Conservation (phyloP, 2,888 invertebrate genomes). For the Erebia aethiops region DNA sequence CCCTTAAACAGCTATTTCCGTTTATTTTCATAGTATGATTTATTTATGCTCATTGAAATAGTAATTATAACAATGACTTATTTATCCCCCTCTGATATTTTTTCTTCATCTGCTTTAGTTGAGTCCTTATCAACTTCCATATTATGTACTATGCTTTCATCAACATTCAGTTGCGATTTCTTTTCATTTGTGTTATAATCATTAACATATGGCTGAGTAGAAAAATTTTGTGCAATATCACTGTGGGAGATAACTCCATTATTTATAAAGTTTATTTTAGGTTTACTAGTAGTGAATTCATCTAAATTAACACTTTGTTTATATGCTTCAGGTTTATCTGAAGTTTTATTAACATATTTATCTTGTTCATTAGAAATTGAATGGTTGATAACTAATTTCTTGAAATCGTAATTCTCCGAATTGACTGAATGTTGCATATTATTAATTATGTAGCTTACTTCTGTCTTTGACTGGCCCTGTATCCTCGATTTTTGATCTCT, state of each 20-base stretch:
- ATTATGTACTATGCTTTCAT: conserved; percentile 40
- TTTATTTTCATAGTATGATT: background rate
- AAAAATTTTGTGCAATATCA: conserved; percentile 40
- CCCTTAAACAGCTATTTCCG: too few species aligned
- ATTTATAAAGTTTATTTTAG: conserved; percentile 54
- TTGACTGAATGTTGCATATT: conserved; percentile 42
- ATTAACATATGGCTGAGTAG: conserved; percentile 35
- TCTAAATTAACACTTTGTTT: conserved; percentile 49
- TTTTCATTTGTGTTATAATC: conserved; percentile 43
- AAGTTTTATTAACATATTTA: conserved; percentile 46
- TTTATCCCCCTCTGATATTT: conserved; percentile 20
- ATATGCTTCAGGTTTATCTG: conserved; percentile 43
- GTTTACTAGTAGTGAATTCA: conserved; percentile 51
- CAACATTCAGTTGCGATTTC: conserved; percentile 41
- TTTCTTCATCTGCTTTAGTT: conserved; percentile 22
- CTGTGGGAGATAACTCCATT: conserved; percentile 43
- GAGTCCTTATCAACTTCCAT: conserved; percentile 35
- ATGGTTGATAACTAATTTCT: conserved; percentile 60
- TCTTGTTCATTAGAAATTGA: conserved; percentile 49
- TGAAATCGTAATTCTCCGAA: conserved; percentile 60
- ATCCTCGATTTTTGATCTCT: conserved; percentile 40
- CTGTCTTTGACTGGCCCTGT: conserved; percentile 31
- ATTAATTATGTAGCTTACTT: conserved; percentile 40
- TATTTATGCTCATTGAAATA: background rate
- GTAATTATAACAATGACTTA: background rate